phyloP scores from a whole-genome alignment of 2,113 vertebrate species.

The Melanotaenia duboulayi region DNA sequence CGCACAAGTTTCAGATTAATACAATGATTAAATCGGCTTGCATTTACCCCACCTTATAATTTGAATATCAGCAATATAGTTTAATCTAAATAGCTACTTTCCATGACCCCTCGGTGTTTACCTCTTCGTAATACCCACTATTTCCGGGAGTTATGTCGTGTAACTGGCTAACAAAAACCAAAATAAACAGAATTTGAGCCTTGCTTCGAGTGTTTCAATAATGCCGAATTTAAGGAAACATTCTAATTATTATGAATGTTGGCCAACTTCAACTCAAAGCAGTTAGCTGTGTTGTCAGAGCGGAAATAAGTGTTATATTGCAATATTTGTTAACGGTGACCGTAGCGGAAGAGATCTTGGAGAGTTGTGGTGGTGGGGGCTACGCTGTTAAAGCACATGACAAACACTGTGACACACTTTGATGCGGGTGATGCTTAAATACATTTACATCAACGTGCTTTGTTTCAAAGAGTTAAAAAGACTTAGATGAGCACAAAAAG shows the following conservation, averaged over 20 bases:
- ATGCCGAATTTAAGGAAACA: conserved; percentile 25
- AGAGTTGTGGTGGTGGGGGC: neutral
- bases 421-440: conserved; percentile 16
- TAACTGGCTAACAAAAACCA: neutral
- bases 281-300: accelerated
- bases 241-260: accelerated
- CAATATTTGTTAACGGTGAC: accelerated
- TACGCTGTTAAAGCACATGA: conserved; percentile 61
- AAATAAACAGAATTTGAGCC: neutral
- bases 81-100: neutral
- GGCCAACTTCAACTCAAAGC: accelerated
- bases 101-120: neutral
- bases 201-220: accelerated
- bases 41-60: too few relatives aligned
- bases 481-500: neutral
- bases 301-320: neutral
- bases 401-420: conserved; percentile 28
- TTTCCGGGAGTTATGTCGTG: conserved; percentile 5
- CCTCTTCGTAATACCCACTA: neutral
- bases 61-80: neutral
- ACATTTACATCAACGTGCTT: neutral
- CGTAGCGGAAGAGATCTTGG: neutral
- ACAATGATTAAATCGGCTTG: conserved; percentile 16
- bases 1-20: accelerated
- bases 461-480: neutral